Conservation (phyloP, 2,113 vertebrate species). For the Ursus arctos region DNA sequence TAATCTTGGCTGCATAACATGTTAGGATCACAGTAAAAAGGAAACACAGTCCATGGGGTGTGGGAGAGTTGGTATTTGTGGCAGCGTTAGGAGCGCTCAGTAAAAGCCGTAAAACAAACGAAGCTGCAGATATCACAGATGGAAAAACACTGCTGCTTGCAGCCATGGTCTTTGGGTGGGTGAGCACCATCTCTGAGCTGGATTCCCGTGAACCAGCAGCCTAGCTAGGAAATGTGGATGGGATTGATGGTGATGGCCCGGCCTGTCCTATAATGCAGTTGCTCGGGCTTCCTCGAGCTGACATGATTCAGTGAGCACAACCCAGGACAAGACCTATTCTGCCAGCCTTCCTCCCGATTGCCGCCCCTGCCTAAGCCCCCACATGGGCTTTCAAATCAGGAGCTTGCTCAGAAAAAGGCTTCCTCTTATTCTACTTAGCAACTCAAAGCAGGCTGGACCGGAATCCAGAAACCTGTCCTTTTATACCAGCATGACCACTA, state of each 20-base stretch:
- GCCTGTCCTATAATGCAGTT: not conserved
- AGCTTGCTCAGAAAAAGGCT: not conserved
- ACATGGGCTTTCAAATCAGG: accelerated
- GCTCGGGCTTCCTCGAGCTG: accelerated
- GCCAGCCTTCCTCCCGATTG: not conserved
- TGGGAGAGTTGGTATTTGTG: not conserved
- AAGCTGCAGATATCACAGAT: accelerated
- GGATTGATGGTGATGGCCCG: accelerated
- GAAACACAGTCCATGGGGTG: accelerated
- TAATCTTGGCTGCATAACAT: accelerated
- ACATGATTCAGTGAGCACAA: accelerated
- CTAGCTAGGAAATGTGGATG: not conserved
- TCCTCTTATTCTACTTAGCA: not conserved
- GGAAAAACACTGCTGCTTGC: accelerated
- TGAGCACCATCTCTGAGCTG: accelerated
- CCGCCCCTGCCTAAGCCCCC: too few species aligned
- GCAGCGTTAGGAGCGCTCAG: not conserved
- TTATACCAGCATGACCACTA: accelerated
- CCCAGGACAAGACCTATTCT: accelerated
- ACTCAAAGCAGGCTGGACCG: not conserved
- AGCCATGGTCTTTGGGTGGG: accelerated
- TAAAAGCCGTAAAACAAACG: not conserved
- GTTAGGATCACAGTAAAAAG: not conserved
- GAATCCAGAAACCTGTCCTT: not conserved
- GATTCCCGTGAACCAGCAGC: not conserved